Evolutionary conservation across 2,113 vertebrate species (phyloP), one percentile per base, ranked within the genome.

Genomic region (Brachyhypopomus occidentalis): DNA sequence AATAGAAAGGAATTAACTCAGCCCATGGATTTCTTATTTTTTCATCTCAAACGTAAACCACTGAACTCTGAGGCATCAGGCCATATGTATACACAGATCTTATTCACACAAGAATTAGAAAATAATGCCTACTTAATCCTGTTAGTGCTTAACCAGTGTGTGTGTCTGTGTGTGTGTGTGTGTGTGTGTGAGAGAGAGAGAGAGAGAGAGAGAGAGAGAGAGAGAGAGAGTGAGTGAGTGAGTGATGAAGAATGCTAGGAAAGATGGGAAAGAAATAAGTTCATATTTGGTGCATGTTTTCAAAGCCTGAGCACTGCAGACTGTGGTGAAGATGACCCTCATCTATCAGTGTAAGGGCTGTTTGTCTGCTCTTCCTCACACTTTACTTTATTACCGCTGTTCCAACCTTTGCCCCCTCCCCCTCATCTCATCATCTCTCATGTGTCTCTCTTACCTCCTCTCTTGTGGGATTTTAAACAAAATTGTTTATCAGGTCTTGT

Each of bases 401-500:
- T 79, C 66, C 70, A 63, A 80, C 23, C 2, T 0, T 34, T 55
- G 6, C 22, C 48, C n/a, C 66, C 34, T 63, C 34, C 27, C 59
- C 52, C 63, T 59, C 72, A 34, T 75, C 7, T 72, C 34, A 62
- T 78, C 6, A 30, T 75, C 56, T 25, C 22, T 48, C 38, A 52
- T 55, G 23, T 22, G 7, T 38, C 56, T 38, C 56, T 67, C 59
- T 66, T 19, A 4, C 52, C 75, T 67, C 27, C 70, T 69, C 22
- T 48, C 59, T 62, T 34, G 23, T 59, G 20, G 27, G 62, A 74
- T 69, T 66, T 27, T 59, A 34, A 67, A n/a, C 38, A 25, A 64
- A 72, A 7, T 75, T 78, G 75, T 52, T 83, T 66, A 27, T 78
- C 52, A 56, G 62, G 63, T 41, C 48, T 81, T 48, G 17, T 69